phyloP scores from a whole-genome alignment of 2,113 vertebrate genomes.

The Dasyurus viverrinus region DNA sequence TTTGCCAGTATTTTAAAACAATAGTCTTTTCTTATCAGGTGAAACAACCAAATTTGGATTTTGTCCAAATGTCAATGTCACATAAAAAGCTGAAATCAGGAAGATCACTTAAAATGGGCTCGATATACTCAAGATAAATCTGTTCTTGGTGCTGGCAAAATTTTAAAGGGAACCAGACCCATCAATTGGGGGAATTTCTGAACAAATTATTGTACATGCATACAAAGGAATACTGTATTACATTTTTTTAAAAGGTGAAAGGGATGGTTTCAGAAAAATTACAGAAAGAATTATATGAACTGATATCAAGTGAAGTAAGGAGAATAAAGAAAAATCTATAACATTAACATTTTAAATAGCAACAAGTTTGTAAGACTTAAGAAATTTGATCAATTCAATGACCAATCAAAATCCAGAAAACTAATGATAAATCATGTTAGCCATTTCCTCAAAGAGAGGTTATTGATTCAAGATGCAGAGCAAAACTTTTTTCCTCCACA shows the following conservation, averaged over 20 bases:
- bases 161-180: neutral
- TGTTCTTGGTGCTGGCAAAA: neutral
- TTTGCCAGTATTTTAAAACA: neutral
- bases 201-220: neutral
- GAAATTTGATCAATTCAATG: neutral
- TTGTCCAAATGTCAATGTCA: neutral
- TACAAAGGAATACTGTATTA: neutral
- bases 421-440: neutral
- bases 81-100: neutral
- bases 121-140: neutral
- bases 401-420: neutral
- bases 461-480: neutral
- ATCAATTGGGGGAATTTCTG: neutral
- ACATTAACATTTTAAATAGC: neutral
- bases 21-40: neutral
- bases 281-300: neutral
- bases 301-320: neutral
- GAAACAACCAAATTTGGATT: neutral
- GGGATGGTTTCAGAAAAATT: neutral
- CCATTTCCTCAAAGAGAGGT: neutral
- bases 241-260: neutral
- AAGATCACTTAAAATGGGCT: neutral
- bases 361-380: neutral
- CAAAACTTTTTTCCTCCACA: neutral
- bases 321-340: neutral